Conservation (phyloP, 1,140 invertebrate genomes). For the Nylanderia fulva region DNA sequence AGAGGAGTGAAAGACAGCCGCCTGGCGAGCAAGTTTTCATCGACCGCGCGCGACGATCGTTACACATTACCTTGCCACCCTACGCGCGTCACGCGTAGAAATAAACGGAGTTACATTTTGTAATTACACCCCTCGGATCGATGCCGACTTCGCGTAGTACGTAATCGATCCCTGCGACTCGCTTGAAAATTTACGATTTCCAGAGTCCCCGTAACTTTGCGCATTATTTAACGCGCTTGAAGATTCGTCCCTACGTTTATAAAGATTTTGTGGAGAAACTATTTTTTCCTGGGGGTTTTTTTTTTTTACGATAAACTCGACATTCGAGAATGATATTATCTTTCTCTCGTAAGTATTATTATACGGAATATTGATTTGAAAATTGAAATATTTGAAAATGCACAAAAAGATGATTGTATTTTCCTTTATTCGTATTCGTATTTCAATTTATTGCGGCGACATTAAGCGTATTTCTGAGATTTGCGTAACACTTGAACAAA, state of each 20-base stretch:
- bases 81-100: slow-evolving; percentile 30
- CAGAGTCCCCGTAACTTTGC: not conserved
- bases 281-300: not conserved
- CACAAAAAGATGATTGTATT: not conserved
- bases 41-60: slow-evolving; percentile 59
- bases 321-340: not conserved
- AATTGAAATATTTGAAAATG: not conserved
- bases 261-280: not conserved
- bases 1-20: not conserved
- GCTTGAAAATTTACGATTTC: slow-evolving; percentile 40
- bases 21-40: slow-evolving; percentile 25
- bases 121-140: slow-evolving; percentile 43
- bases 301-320: not conserved
- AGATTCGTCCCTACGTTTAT: not conserved
- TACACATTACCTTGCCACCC: slow-evolving; percentile 36
- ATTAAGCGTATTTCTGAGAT: not conserved
- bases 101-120: slow-evolving; percentile 56
- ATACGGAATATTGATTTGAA: not conserved
- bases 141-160: slow-evolving; percentile 23
- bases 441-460: not conserved
- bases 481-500: slow-evolving; percentile 53
- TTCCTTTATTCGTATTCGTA: not conserved
- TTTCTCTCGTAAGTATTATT: too few relatives aligned
- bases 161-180: slow-evolving; percentile 30
- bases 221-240: slow-evolving; percentile 26